phyloP scores from a whole-genome alignment of 2,797 vertebrate genomes.

The Sylvilagus floridanus region DNA sequence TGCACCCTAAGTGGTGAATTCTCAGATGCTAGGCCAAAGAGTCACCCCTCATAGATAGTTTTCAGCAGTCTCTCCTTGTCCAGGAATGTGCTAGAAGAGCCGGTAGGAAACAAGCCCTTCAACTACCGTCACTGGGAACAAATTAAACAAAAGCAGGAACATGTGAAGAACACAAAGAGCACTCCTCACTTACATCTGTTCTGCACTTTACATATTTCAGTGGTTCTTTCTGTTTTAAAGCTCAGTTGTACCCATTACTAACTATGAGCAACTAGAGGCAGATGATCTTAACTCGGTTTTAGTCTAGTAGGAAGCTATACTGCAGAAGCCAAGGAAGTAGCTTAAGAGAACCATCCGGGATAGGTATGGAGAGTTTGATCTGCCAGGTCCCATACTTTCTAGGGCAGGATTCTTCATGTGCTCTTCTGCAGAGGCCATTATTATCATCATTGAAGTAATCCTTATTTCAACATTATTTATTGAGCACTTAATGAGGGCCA shows the following conservation, averaged over 20 bases:
- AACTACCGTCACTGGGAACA: background rate
- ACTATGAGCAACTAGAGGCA: background rate
- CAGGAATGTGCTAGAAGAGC: background rate
- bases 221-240: background rate
- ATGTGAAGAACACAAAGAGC: background rate
- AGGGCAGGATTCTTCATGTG: background rate
- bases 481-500: slow-evolving; percentile 23
- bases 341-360: background rate
- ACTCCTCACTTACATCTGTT: background rate
- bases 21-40: too few species aligned
- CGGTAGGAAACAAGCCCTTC: background rate
- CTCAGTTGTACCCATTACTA: background rate
- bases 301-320: background rate
- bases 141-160: background rate
- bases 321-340: background rate
- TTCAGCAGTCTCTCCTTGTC: background rate
- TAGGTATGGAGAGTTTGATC: background rate
- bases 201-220: background rate
- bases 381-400: background rate
- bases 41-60: background rate
- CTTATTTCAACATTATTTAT: background rate
- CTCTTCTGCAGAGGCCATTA: background rate
- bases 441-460: background rate
- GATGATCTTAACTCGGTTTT: background rate
- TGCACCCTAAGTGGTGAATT: too few species aligned